Base-by-base conservation (phyloP, 2,113 vertebrate species). In the Leptosomus discolor region DNA sequence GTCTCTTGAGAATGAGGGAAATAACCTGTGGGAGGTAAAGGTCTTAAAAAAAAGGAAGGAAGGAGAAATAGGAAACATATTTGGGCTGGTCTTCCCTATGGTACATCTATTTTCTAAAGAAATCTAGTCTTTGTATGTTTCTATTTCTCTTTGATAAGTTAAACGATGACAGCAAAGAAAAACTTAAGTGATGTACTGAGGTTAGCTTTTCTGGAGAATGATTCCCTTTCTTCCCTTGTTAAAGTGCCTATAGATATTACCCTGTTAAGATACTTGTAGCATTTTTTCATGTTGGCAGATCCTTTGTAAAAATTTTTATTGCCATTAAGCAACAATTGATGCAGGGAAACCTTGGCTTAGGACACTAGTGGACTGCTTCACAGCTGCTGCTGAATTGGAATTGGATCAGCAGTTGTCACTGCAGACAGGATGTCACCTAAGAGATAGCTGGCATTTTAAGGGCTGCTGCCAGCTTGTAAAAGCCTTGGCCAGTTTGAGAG, bases 251-350 rank as follows among this genome's bases (percentile, higher is more conserved):
- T 68, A 97, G 78, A 39, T 95, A 84, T 94, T 96, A 90, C 65
- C 88, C 9, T 32, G 63, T 94, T 97, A 92, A 84, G 54, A 92
- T 96, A 98, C 97, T 92, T 95, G 86, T 84, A 96, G 81, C 80
- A 68, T 97, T 98, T 98, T 96, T 61, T 96, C 95, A 95, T 88
- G 70, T 97, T 97, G 97, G 57, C 94, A 96, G 75, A 77, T 95
- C 19, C 86, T 96, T 92, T 94, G n/a, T 92, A 96, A 97, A 94
- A 6, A 88, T 96, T 97, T 97, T 96, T 97, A 85, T 85, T 84
- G 46, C 87, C 80, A 85, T 97, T 96, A 97, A 83, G 56, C 90
- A 95, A 92, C 36, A 95, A 83, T 32, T 88, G 78, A 74, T 91
- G 86, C 92, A 97, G 93, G 81, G 71, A 96, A 97, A 93, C 26